Percentiles rank a stretch among this genome's conserved stretches.
Evolutionary conservation across 2,797 vertebrate species (phyloP).

Genomic region (Falco concolor): DNA sequence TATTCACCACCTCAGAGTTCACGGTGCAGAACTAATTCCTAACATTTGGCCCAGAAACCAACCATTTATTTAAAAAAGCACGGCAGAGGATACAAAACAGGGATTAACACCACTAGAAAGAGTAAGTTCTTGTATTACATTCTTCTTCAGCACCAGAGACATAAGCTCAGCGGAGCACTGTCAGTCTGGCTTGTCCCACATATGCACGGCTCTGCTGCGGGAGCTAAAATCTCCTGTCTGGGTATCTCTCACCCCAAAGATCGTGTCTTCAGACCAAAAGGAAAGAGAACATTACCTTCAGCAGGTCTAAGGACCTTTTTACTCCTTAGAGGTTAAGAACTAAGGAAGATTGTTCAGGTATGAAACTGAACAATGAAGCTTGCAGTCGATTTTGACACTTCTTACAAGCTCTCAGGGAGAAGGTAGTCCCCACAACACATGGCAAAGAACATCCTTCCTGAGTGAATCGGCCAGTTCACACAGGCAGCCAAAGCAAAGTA

Average conservation of each 20-base stretch:
- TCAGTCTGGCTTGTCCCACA: background rate
- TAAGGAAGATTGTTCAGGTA: background rate
- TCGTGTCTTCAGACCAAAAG: background rate
- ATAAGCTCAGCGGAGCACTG: background rate
- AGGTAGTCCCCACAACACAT: background rate
- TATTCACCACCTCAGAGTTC: background rate
- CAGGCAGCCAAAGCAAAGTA: background rate
- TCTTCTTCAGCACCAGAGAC: background rate
- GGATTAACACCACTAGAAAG: background rate
- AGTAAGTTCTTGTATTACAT: background rate
- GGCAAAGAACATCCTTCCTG: conserved; percentile 12
- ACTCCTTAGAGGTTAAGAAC: background rate
- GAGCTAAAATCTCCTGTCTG: background rate
- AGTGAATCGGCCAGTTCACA: background rate
- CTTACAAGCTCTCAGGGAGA: background rate
- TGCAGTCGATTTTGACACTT: background rate
- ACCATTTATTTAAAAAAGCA: background rate
- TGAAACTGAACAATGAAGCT: background rate
- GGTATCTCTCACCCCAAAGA: background rate
- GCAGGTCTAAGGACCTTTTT: background rate
- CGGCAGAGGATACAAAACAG: background rate
- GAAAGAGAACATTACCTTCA: conserved; percentile 13
- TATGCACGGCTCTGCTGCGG: fast-evolving
- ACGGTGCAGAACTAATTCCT: background rate
- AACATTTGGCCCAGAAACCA: background rate